Evolutionary conservation across 2,113 vertebrate genomes (phyloP).

Genomic region (Orcinus orca): DNA sequence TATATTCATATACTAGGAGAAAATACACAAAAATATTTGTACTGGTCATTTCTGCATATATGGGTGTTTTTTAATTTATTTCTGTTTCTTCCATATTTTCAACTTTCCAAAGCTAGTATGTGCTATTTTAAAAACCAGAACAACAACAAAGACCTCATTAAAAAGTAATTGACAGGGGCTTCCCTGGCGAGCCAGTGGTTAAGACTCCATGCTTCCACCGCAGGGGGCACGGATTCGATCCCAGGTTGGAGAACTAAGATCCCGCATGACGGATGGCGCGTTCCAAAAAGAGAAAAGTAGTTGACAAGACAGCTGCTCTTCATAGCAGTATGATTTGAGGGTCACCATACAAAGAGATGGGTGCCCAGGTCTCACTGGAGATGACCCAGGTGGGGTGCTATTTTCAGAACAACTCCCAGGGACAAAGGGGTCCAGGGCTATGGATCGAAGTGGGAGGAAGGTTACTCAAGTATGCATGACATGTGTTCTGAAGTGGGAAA

Average conservation of each 20-base stretch:
- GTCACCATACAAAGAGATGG: not conserved
- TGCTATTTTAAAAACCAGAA: not conserved
- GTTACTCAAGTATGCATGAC: not conserved
- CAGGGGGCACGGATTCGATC: too few species aligned
- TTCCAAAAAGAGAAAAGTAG: not conserved
- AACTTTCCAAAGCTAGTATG: not conserved
- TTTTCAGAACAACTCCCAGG: not conserved
- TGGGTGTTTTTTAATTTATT: not conserved
- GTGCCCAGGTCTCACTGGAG: not conserved
- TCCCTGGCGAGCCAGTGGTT: too few species aligned
- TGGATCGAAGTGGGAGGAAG: too few species aligned
- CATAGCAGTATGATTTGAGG: not conserved
- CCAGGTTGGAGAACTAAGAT: too few species aligned
- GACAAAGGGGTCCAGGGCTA: too few species aligned
- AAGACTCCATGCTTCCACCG: too few species aligned
- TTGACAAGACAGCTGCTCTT: not conserved
- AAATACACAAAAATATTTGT: not conserved
- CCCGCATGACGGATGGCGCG: fast-evolving
- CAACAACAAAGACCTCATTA: not conserved
- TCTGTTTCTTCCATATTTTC: not conserved
- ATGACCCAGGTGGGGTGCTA: too few species aligned
- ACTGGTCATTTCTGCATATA: not conserved
- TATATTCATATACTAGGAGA: not conserved
- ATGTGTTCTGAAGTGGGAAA: not conserved
- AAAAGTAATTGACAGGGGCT: not conserved